Conservation (phyloP, 1,140 invertebrate species). For the Telenomus remus region DNA sequence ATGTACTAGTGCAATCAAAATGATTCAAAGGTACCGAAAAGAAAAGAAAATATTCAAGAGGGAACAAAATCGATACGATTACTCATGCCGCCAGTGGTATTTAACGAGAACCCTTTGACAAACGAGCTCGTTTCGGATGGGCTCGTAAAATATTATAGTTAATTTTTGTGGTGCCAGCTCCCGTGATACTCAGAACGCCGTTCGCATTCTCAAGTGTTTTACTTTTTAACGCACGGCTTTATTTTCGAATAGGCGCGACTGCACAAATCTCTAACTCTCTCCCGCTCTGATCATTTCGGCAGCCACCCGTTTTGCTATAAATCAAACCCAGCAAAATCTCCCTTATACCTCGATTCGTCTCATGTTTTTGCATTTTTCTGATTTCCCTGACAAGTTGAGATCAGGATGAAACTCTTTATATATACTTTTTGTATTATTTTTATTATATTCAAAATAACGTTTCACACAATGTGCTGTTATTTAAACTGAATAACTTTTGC, state of each 20-base stretch:
- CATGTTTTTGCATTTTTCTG: conserved; percentile 31
- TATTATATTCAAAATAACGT: no score
- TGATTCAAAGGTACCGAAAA: neutral
- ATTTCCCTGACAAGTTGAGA: conserved; percentile 4
- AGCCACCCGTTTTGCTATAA: conserved; percentile 32
- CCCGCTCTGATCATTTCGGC: conserved; percentile 27
- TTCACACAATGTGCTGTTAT: no score
- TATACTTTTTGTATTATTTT: neutral
- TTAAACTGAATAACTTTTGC: no score
- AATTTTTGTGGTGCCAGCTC: conserved; percentile 27
- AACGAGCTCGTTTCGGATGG: conserved; percentile 14
- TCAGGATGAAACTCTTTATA: conserved; percentile 15
- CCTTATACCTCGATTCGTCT: conserved; percentile 27
- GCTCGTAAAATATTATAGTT: conserved; percentile 29
- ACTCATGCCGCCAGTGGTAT: conserved; percentile 22
- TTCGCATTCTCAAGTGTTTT: conserved; percentile 21
- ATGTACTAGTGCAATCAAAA: neutral
- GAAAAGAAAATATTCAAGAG: conserved; percentile 1
- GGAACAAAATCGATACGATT: conserved; percentile 12
- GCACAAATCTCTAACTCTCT: conserved; percentile 12
- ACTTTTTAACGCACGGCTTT: conserved; percentile 24
- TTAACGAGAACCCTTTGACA: conserved; percentile 37
- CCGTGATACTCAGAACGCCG: conserved; percentile 32
- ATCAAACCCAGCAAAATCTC: conserved; percentile 17
- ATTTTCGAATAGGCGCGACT: conserved; percentile 18